phyloP scores from a whole-genome alignment of 1,140 invertebrate genomes.

The Araneus ventricosus region DNA sequence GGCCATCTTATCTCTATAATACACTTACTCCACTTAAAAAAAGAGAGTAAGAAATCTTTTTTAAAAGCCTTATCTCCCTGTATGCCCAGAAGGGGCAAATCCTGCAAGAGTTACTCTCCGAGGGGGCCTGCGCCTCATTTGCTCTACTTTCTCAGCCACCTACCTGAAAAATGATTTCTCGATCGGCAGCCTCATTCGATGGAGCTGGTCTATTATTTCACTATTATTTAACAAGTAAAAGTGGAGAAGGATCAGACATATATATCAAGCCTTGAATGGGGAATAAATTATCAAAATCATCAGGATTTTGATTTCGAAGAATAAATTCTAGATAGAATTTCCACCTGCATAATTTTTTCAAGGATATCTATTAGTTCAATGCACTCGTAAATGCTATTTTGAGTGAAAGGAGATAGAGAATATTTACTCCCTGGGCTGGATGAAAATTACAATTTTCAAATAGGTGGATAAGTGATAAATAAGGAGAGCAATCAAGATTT shows the following conservation, averaged over 20 bases:
- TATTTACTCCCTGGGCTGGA: too few species aligned
- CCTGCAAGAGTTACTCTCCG: not conserved
- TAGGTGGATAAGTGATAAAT: not conserved
- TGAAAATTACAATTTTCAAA: too few species aligned
- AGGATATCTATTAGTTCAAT: not conserved
- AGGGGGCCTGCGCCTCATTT: constrained; percentile 40
- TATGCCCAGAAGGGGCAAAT: constrained; percentile 69
- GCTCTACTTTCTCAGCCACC: constrained; percentile 66
- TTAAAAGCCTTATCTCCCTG: constrained; percentile 51
- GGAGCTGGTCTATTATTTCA: not conserved
- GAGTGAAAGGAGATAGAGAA: not conserved
- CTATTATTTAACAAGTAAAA: too few species aligned
- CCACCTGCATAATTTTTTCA: not conserved
- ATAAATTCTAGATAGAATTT: not conserved
- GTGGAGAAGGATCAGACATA: too few species aligned
- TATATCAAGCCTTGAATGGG: not conserved
- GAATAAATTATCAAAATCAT: too few species aligned
- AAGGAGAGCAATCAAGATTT: not conserved
- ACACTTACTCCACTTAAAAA: constrained; percentile 68
- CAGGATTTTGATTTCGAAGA: too few species aligned
- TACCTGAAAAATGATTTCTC: constrained; percentile 72
- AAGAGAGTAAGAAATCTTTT: constrained; percentile 55
- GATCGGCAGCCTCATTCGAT: constrained; percentile 55
- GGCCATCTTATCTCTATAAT: constrained; percentile 72
- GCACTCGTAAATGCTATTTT: not conserved